A percentile compares a stretch with the other conserved stretches of the same genome.
Conservation (phyloP, 2,888 invertebrate species). For the Aphodius granarius region DNA sequence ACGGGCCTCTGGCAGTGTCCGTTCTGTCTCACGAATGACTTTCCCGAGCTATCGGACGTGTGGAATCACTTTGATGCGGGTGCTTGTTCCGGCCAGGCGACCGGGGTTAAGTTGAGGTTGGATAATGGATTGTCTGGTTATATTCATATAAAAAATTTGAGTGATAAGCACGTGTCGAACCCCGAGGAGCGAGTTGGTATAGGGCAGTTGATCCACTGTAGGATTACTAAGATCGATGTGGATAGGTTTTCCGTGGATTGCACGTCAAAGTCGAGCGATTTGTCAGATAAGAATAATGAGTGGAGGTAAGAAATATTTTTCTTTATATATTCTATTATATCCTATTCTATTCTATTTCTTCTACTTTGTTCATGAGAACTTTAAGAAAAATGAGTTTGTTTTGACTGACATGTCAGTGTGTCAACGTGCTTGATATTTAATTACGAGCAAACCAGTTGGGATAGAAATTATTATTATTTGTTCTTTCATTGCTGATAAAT, state of each 20-base stretch:
- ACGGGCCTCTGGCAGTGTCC: conserved; percentile 97
- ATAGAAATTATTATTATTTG: no score
- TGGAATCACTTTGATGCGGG: conserved; percentile 99
- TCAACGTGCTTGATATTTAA: no score
- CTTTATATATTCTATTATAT: no score
- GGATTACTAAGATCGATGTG: conserved; percentile 94
- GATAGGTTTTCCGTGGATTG: conserved; percentile 93
- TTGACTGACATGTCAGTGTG: no score
- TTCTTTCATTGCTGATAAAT: no score
- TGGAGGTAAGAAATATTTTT: conserved; percentile 67
- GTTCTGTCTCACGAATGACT: conserved; percentile 94
- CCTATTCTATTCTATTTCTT: no score
- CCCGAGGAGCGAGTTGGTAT: conserved; percentile 89
- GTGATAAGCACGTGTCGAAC: conserved; percentile 90
- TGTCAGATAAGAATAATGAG: conserved; percentile 86
- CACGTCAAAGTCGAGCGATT: conserved; percentile 90
- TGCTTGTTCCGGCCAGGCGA: conserved; percentile 93
- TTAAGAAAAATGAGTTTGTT: no score
- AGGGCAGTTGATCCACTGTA: conserved; percentile 81
- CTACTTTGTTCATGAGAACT: no score
- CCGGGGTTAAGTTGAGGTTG: conserved; percentile 84
- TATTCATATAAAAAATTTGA: conserved; percentile 90
- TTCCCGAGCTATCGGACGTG: conserved; percentile 93
- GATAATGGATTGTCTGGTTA: conserved; percentile 91
- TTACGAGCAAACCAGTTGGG: no score